These are phyloP conservation scores for Ailuropoda melanoleuca DNA, from an alignment of 2,113 vertebrate species.

Conservation along the genomic window DNA sequence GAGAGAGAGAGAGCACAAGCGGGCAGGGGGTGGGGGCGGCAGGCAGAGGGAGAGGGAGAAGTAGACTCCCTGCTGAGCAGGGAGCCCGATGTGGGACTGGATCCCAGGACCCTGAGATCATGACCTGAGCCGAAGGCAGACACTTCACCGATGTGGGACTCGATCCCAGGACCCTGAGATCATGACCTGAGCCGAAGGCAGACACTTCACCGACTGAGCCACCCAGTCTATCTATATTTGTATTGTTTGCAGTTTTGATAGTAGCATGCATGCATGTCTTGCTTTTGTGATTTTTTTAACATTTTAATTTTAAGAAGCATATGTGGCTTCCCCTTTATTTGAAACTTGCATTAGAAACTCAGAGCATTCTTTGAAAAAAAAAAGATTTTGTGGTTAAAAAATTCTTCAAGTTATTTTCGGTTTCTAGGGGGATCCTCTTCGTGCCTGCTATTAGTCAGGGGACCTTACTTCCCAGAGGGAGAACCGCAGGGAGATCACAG, in stretches of 20 bases:
- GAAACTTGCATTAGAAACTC: neutral
- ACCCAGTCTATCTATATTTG: neutral
- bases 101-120: too few relatives aligned
- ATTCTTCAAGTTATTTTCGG: constrained; percentile 23
- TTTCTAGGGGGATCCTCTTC: neutral
- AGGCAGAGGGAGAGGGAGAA: too few relatives aligned
- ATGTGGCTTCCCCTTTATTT: neutral
- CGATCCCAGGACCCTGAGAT: too few relatives aligned
- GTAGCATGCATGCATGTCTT: neutral
- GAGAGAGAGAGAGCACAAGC: too few relatives aligned
- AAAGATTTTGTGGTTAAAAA: constrained; percentile 8
- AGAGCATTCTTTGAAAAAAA: neutral
- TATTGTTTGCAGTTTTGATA: neutral
- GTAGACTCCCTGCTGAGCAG: too few relatives aligned
- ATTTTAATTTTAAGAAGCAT: neutral
- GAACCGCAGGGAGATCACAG: neutral
- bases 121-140: too few relatives aligned
- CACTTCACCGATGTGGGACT: too few relatives aligned
- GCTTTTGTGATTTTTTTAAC: neutral
- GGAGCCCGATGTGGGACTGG: too few relatives aligned
- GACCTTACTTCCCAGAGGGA: neutral
- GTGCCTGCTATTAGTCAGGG: neutral
- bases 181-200: too few relatives aligned
- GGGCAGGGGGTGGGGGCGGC: too few relatives aligned
- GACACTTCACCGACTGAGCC: too few relatives aligned